Conservation (phyloP, 1,140 invertebrate species). For the Onthophagus taurus region DNA sequence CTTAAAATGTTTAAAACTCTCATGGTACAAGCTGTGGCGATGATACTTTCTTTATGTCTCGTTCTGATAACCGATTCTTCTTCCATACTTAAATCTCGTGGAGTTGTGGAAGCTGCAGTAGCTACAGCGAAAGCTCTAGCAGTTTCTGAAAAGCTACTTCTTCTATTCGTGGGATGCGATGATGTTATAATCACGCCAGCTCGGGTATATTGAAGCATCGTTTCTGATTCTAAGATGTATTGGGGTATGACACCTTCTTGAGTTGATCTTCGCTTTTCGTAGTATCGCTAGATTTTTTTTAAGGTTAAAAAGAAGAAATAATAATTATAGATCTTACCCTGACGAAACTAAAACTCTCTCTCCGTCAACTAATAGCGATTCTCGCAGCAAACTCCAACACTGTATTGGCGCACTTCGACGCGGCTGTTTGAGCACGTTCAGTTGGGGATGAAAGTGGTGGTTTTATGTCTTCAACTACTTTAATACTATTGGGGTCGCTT, state of each 20-base stretch:
- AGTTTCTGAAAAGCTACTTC: constrained; percentile 83
- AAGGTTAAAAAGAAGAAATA: too few relatives aligned
- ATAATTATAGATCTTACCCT: too few relatives aligned
- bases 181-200: constrained; percentile 90
- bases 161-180: constrained; percentile 75
- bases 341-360: too few relatives aligned
- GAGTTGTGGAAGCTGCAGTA: constrained; percentile 79
- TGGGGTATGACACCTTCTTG: constrained; percentile 39
- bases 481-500: too few relatives aligned
- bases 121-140: constrained; percentile 88
- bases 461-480: too few relatives aligned
- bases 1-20: constrained; percentile 81
- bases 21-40: constrained; percentile 89
- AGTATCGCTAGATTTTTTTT: constrained; percentile 39
- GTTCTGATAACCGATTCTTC: constrained; percentile 36
- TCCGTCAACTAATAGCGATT: too few relatives aligned
- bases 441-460: too few relatives aligned
- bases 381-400: too few relatives aligned
- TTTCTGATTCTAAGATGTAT: constrained; percentile 50
- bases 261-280: constrained; percentile 37
- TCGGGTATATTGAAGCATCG: constrained; percentile 53
- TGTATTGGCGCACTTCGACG: too few relatives aligned
- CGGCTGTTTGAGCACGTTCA: too few relatives aligned
- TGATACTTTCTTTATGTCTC: constrained; percentile 71
- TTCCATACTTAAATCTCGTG: constrained; percentile 47